Conservation (phyloP, 2,113 vertebrate genomes). For the Opisthocomus hoazin region DNA sequence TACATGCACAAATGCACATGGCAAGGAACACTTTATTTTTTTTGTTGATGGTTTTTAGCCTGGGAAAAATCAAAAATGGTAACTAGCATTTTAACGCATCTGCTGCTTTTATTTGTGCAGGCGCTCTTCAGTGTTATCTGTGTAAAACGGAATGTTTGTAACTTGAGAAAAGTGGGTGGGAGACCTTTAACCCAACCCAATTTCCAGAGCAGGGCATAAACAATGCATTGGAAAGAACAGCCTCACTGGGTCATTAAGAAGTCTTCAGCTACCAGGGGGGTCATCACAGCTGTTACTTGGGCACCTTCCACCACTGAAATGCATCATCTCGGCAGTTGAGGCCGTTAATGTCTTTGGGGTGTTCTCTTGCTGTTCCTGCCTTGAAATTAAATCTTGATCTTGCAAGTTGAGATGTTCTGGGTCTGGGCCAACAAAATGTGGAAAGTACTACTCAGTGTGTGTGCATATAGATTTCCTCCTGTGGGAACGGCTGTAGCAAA, state of each 20-base stretch:
- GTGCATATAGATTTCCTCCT: background rate
- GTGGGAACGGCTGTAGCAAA: background rate
- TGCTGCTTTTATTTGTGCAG: background rate
- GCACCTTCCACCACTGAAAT: background rate
- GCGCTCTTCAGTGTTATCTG: background rate
- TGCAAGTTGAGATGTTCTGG: background rate
- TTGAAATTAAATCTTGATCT: background rate
- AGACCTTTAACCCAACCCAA: background rate
- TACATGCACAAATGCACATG: fast-evolving
- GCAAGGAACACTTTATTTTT: background rate
- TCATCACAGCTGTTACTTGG: fast-evolving
- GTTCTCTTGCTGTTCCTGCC: background rate
- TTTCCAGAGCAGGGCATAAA: background rate
- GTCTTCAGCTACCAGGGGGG: background rate
- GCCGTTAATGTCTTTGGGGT: background rate
- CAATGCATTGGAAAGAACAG: background rate
- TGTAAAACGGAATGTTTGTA: background rate
- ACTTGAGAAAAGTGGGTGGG: background rate
- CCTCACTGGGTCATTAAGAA: background rate
- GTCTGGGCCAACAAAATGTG: background rate
- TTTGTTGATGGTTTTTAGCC: background rate
- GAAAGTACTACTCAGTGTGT: background rate
- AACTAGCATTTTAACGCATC: background rate
- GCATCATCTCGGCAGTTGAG: background rate
- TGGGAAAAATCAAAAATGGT: background rate